Evolutionary conservation across 1,140 invertebrate genomes (phyloP).

Genomic region (Meloidogyne floridensis): DNA sequence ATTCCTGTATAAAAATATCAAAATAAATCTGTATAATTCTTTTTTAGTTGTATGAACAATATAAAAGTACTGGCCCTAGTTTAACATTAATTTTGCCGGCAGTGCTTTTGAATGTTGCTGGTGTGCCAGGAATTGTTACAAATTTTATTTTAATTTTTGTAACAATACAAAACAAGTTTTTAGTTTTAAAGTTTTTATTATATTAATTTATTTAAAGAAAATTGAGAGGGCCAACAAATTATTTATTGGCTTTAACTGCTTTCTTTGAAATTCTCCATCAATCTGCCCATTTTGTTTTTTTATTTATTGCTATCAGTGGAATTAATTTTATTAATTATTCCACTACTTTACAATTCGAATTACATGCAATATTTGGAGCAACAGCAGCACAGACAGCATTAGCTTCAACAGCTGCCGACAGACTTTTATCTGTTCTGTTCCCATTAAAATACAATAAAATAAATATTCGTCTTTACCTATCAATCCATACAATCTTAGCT

Average conservation of each 20-base stretch:
- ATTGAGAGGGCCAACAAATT: constrained; percentile 18
- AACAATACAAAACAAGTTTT: constrained; percentile 17
- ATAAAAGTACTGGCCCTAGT: background rate
- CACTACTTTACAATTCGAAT: background rate
- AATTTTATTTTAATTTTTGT: constrained; percentile 23
- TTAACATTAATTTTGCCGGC: constrained; percentile 5
- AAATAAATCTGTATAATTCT: background rate
- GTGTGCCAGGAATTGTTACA: background rate
- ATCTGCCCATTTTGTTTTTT: constrained; percentile 17
- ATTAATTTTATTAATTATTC: constrained; percentile 20
- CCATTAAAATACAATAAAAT: constrained; percentile 14
- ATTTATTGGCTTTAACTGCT: constrained; percentile 14
- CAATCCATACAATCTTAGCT: constrained; percentile 7
- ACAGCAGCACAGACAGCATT: constrained; percentile 7
- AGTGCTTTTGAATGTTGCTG: background rate
- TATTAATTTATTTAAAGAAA: background rate
- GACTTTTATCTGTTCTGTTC: constrained; percentile 4
- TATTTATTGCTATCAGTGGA: background rate
- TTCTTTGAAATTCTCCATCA: constrained; percentile 25
- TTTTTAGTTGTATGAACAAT: constrained; percentile 15
- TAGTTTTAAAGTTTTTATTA: background rate
- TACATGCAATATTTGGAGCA: constrained; percentile 15
- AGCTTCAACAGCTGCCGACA: constrained; percentile 12
- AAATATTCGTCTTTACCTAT: constrained; percentile 6
- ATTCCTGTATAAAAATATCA: too few relatives aligned